Conservation (phyloP, 2,888 invertebrate species). For the Noctua pronuba region DNA sequence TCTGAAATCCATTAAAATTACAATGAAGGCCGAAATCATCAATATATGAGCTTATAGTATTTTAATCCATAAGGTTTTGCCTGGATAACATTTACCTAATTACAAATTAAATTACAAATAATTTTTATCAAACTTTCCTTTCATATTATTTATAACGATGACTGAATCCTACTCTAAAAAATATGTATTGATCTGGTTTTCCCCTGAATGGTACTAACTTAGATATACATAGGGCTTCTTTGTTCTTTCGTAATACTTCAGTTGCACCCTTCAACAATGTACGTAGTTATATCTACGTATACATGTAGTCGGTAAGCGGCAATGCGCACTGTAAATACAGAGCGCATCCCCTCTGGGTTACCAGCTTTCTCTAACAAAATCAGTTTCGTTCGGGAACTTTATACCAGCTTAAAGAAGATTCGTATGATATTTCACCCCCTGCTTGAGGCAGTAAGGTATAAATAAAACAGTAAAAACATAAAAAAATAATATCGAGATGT, state of each 20-base stretch:
- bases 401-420: not conserved
- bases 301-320: not conserved
- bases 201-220: not conserved
- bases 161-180: not conserved
- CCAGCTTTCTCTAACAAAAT: not conserved
- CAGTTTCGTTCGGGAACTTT: slow-evolving; percentile 9
- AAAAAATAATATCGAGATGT: not conserved
- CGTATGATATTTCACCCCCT: not conserved
- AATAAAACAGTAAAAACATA: not conserved
- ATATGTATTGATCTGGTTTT: not conserved
- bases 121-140: not conserved
- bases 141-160: not conserved
- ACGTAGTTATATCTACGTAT: not conserved
- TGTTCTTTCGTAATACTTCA: not conserved
- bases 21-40: not conserved
- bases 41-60: not conserved
- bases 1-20: not conserved
- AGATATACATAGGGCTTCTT: not conserved
- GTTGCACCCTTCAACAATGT: not conserved
- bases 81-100: not conserved
- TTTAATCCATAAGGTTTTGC: not conserved
- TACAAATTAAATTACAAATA: not conserved
- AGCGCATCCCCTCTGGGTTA: slow-evolving; percentile 1
- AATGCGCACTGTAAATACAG: not conserved
- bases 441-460: accelerated